Conservation (phyloP, 2,888 invertebrate species). For the Beris morrisii region DNA sequence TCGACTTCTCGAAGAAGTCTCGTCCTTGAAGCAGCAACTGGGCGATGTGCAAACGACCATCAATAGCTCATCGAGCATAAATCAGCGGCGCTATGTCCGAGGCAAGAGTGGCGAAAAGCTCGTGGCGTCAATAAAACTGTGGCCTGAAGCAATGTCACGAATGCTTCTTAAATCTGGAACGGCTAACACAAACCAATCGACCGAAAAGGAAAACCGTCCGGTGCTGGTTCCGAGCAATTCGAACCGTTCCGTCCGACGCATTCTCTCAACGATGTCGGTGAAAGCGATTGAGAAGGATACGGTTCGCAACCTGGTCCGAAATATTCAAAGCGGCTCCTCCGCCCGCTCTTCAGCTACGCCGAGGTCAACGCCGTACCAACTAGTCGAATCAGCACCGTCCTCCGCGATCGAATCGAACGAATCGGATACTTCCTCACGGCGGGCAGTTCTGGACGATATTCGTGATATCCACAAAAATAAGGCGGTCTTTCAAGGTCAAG, state of each 20-base stretch:
- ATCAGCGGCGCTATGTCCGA: too few relatives aligned
- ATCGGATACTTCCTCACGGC: background rate
- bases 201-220: too few relatives aligned
- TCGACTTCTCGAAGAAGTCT: background rate
- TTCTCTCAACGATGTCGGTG: background rate
- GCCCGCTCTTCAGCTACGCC: background rate
- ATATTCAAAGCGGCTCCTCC: conserved; percentile 1
- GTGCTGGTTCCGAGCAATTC: too few relatives aligned
- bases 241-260: too few relatives aligned
- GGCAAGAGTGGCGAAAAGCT: too few relatives aligned
- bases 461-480: background rate
- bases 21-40: background rate
- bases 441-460: background rate
- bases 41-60: conserved; percentile 2
- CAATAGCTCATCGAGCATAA: background rate
- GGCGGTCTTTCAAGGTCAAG: too few relatives aligned
- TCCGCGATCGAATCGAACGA: background rate
- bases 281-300: conserved; percentile 8
- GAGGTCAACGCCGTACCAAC: background rate
- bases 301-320: conserved; percentile 10
- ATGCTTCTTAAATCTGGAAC: too few relatives aligned
- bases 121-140: too few relatives aligned
- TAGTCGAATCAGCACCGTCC: background rate
- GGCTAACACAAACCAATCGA: too few relatives aligned
- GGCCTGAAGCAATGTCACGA: too few relatives aligned